phyloP scores from a whole-genome alignment of 2,888 invertebrate genomes.

The Cremastinae sp. region DNA sequence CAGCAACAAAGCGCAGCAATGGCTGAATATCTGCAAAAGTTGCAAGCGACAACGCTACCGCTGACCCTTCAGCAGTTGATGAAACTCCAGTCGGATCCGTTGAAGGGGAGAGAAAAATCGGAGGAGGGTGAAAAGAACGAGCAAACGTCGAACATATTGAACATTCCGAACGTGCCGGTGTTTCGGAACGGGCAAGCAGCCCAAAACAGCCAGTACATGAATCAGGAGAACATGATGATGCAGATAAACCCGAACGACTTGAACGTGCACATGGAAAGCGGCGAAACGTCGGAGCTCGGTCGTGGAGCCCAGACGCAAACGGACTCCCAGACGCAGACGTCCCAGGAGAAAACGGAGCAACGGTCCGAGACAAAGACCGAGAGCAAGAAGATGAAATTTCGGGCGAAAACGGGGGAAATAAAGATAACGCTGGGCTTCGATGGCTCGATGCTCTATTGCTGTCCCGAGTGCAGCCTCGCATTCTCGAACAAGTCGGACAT shows the following conservation, averaged over 20 bases:
- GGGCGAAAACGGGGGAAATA: conserved; percentile 80
- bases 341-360: conserved; percentile 1
- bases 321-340: conserved; percentile 21
- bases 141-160: conserved; percentile 76
- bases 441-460: conserved; percentile 80
- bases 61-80: conserved; percentile 78
- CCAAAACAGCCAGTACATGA: conserved; percentile 71
- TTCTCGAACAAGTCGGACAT: conserved; percentile 80
- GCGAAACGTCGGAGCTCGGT: conserved; percentile 26
- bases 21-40: conserved; percentile 78
- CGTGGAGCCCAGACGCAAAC: conserved; percentile 36
- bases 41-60: conserved; percentile 76
- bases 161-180: conserved; percentile 77
- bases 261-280: conserved; percentile 73
- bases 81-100: conserved; percentile 75
- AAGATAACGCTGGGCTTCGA: conserved; percentile 77
- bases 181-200: conserved; percentile 71
- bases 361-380: conserved; percentile 59
- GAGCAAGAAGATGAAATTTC: conserved; percentile 76
- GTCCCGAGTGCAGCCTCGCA: conserved; percentile 81
- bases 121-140: conserved; percentile 64
- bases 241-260: conserved; percentile 75
- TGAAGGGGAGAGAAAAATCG: conserved; percentile 72
- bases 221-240: conserved; percentile 72
- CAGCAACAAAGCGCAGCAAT: conserved; percentile 77